Percentiles rank a stretch among this genome's conserved stretches.
These are phyloP conservation scores for Pteropus rufus DNA, from an alignment of 2,797 vertebrate genomes.

Conservation along the genomic window DNA sequence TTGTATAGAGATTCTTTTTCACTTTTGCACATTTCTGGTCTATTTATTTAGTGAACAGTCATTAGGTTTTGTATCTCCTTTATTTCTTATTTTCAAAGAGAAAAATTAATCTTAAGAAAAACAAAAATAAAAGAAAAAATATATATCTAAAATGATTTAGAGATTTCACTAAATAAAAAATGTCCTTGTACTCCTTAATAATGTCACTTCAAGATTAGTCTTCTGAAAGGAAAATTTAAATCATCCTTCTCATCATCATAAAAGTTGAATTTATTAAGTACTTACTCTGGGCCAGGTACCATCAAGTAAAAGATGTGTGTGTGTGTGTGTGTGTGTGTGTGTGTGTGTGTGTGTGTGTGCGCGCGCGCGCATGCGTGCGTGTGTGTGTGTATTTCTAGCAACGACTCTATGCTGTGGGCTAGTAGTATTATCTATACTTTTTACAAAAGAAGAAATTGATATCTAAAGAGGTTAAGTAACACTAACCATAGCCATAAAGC, in stretches of 20 bases:
- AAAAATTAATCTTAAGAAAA: conserved; percentile 5
- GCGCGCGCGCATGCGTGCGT: no score
- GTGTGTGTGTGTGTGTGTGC: no score
- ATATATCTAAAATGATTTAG: background rate
- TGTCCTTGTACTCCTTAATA: background rate
- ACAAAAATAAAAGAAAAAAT: background rate
- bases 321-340: background rate
- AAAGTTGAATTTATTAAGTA: background rate
- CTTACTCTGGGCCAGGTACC: background rate
- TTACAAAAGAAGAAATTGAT: background rate
- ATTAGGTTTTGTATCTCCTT: background rate
- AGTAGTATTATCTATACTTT: background rate
- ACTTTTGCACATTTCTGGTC: background rate
- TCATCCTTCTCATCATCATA: background rate
- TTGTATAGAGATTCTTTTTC: background rate
- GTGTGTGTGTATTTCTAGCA: background rate
- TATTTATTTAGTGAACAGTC: background rate
- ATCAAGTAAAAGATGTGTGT: background rate
- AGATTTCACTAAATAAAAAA: conserved; percentile 18
- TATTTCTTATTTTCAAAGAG: conserved; percentile 11
- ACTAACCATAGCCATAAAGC: background rate
- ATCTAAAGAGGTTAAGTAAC: background rate
- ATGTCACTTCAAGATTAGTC: background rate
- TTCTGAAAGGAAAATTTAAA: background rate
- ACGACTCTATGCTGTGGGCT: background rate